Evolutionary conservation across 2,113 vertebrate species (phyloP).

Genomic region (Sigmodon hispidus): DNA sequence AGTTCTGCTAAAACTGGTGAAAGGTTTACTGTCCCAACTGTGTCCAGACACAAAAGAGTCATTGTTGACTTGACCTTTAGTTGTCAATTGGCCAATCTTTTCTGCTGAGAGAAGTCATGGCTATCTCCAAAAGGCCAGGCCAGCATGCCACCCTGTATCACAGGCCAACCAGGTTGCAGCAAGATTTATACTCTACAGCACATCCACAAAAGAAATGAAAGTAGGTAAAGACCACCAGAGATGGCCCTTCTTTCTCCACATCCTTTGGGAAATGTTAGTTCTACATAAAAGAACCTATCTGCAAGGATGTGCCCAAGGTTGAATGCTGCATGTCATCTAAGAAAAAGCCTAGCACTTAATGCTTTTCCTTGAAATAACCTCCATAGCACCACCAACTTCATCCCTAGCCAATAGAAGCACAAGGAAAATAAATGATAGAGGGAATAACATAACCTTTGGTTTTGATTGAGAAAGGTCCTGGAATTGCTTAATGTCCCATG

Average conservation of each 20-base stretch:
- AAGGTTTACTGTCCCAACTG: slow-evolving; percentile 67
- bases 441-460: slow-evolving; percentile 72
- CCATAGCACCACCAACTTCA: slow-evolving; percentile 50
- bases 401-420: slow-evolving; percentile 47
- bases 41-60: slow-evolving; percentile 69
- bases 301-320: slow-evolving; percentile 41
- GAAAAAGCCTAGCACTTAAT: slow-evolving; percentile 9
- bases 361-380: slow-evolving; percentile 62
- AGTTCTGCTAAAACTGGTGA: slow-evolving; percentile 75
- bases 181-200: background rate
- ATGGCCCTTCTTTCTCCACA: no score
- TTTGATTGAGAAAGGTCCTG: slow-evolving; percentile 72
- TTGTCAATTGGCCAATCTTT: slow-evolving; percentile 45
- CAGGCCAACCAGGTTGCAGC: background rate
- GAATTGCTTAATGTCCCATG: slow-evolving; percentile 76
- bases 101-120: slow-evolving; percentile 57
- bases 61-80: slow-evolving; percentile 61
- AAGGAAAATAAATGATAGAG: slow-evolving; percentile 40
- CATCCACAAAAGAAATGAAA: background rate
- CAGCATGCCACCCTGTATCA: background rate
- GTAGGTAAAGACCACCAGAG: background rate
- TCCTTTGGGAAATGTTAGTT: background rate
- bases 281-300: background rate
- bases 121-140: slow-evolving; percentile 33
- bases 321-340: slow-evolving; percentile 2